Evolutionary conservation across 1,140 invertebrate genomes (phyloP).

Genomic region (Formica exsecta): DNA sequence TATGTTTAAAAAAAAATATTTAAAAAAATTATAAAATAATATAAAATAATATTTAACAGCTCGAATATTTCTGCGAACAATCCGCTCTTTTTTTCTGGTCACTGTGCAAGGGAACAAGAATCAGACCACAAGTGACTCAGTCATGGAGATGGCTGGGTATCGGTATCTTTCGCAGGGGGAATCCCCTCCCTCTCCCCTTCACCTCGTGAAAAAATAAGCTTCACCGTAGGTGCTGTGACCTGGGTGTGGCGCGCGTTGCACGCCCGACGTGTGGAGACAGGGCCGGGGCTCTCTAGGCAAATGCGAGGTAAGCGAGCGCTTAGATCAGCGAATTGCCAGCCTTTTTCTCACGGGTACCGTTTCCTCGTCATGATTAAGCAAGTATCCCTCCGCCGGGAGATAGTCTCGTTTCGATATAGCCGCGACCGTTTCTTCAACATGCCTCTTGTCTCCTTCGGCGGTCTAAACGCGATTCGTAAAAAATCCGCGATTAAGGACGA

Average conservation of each 20-base stretch:
- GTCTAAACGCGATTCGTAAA: not conserved
- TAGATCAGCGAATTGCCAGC: conserved; percentile 47
- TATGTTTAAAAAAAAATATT: not conserved
- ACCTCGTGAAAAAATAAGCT: conserved; percentile 39
- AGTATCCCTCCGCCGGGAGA: conserved; percentile 26
- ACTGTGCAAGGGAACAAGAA: not conserved
- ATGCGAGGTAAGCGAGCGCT: conserved; percentile 39
- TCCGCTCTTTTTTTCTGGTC: not conserved
- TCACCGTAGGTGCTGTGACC: conserved; percentile 60
- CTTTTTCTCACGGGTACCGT: conserved; percentile 63
- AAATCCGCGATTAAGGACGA: too few relatives aligned
- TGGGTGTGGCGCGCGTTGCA: conserved; percentile 59
- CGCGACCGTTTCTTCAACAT: not conserved
- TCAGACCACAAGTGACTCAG: conserved; percentile 36
- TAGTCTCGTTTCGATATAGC: conserved; percentile 41
- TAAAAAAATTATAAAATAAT: not conserved
- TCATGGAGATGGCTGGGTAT: conserved; percentile 47
- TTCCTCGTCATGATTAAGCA: conserved; percentile 61
- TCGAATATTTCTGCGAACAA: not conserved
- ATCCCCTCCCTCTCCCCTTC: not conserved
- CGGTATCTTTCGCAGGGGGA: conserved; percentile 46
- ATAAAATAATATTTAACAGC: not conserved
- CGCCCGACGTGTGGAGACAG: conserved; percentile 60
- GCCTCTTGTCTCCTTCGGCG: not conserved
- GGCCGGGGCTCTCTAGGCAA: conserved; percentile 44